phyloP scores from a whole-genome alignment of 2,797 vertebrate genomes.

The Limnodromus scolopaceus region DNA sequence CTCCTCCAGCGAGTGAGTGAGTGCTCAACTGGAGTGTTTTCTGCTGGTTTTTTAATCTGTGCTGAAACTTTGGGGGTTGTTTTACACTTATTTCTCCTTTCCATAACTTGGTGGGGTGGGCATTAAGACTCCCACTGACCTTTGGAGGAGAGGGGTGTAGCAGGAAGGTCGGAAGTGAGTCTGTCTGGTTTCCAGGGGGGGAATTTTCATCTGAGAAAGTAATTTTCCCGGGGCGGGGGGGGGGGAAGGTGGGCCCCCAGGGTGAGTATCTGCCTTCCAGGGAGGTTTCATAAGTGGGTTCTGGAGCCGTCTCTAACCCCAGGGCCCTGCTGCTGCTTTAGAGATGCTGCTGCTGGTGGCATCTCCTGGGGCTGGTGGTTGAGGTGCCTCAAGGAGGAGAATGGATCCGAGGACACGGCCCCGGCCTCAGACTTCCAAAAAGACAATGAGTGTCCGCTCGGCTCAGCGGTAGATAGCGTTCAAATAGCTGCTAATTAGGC shows the following conservation, averaged over 20 bases:
- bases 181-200: not conserved
- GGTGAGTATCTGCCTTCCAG: fast-evolving
- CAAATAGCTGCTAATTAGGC: slow-evolving; percentile 52
- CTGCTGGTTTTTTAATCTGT: fast-evolving
- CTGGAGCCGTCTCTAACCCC: not conserved
- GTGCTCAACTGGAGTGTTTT: not conserved
- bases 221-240: not conserved
- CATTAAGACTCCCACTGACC: not conserved
- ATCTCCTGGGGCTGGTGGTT: not conserved
- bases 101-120: not conserved
- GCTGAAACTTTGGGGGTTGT: fast-evolving
- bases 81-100: not conserved
- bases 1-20: not conserved
- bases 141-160: not conserved
- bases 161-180: not conserved
- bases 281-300: too few species aligned
- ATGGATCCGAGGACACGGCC: fast-evolving
- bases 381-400: not conserved
- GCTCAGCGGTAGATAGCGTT: not conserved
- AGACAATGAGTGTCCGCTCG: not conserved
- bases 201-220: not conserved
- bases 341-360: not conserved
- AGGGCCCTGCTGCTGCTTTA: fast-evolving
- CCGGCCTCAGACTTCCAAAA: not conserved
- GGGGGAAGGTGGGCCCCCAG: fast-evolving